Base-by-base conservation (phyloP, 1,140 invertebrate species). In the Melanaphis sacchari region DNA sequence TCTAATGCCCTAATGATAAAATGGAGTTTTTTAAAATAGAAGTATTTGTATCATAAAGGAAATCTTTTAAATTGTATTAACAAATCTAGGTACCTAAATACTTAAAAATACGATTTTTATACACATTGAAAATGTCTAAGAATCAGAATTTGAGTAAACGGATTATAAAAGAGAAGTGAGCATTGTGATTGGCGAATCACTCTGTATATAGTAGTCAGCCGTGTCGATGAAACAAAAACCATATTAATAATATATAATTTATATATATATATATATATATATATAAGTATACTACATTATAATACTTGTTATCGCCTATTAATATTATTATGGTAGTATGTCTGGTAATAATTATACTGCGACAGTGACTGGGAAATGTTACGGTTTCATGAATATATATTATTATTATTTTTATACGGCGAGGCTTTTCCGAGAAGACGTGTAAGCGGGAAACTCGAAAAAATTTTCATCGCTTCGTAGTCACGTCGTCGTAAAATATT, bases 301-400 rank as follows among this genome's bases (percentile, higher is more conserved):
- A 59, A 59, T 66, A 31, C 59, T 66, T 3, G 59, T n/a, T 66
- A 66, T 66, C 31, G 31, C 15, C 59, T 66, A 49, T 18, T 31
- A n/a, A 66, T 66, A 66, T 66, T n/a, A n/a, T 76, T 76, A 76
- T 76, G 59, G 59, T 5, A 76, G 59, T 15, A 76, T 76, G 59
- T 76, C 59, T n/a, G 59, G 59, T 76, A 76, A 76, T 76, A 76
- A 76, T 76, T 76, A 15, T 36, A 76, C 31, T 76, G 59, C n/a
- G 31, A n/a, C n/a, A 15, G 59, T 76, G 59, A 76, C 59, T 76
- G 15, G 59, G 31, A 76, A 76, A n/a, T 76, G 59, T 76, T n/a
- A 76, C 59, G 59, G 59, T 76, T n/a, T 76, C 59, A 76, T 76
- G 59, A 76, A 76, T 76, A 76, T 76, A 76, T 76, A 76, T 76